A percentile compares a stretch with the other conserved stretches of the same genome.
These are phyloP conservation scores for Pavo muticus DNA, from an alignment of 2,113 vertebrate genomes.

Conservation along the genomic window DNA sequence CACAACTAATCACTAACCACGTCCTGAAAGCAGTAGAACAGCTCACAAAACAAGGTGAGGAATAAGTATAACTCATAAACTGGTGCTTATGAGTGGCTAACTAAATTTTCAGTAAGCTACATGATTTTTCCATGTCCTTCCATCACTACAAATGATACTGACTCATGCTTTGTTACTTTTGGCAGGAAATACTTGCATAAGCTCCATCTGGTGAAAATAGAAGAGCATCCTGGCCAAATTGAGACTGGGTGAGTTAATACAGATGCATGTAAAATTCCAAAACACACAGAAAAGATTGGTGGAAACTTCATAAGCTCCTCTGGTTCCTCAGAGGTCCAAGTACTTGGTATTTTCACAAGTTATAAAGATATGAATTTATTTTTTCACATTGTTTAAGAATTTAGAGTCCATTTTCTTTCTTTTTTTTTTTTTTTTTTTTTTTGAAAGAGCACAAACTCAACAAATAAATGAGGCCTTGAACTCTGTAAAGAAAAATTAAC, in stretches of 20 bases:
- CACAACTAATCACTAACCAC: neutral
- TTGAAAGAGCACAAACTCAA: neutral
- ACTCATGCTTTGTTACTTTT: conserved; percentile 45
- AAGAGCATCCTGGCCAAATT: neutral
- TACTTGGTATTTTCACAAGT: neutral
- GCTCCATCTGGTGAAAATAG: conserved; percentile 48
- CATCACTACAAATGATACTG: neutral
- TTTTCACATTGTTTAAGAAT: neutral
- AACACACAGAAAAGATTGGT: conserved; percentile 15
- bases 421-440: neutral
- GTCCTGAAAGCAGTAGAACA: neutral
- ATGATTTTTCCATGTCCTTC: conserved; percentile 22
- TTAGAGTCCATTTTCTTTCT: neutral
- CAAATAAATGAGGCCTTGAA: conserved; percentile 8
- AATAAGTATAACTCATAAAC: neutral
- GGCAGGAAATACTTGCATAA: neutral
- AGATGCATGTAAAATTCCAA: conserved; percentile 19
- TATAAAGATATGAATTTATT: neutral
- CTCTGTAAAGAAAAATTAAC: neutral
- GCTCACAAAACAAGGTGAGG: neutral
- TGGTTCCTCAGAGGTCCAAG: neutral
- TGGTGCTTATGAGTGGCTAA: neutral
- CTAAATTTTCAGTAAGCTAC: neutral
- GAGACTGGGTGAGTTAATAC: neutral
- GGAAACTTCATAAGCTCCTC: neutral